phyloP scores from a whole-genome alignment of 1,140 invertebrate genomes.

The Pantala flavescens region DNA sequence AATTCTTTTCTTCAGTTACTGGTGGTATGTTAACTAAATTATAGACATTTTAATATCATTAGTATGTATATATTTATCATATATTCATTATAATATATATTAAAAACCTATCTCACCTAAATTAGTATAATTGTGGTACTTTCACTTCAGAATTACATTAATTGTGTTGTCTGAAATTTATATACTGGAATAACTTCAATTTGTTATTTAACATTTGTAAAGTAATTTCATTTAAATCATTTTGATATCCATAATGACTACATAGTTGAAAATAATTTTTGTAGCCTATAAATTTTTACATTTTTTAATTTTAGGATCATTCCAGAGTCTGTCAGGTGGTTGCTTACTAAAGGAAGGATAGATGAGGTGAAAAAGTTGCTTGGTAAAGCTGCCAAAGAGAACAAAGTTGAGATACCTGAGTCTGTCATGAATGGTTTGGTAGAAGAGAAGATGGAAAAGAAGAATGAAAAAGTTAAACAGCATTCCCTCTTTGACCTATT shows the following conservation, averaged over 20 bases:
- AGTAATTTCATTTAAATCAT: too few relatives aligned
- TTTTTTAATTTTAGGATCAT: slow-evolving; percentile 46
- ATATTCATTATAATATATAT: too few relatives aligned
- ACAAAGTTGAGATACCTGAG: slow-evolving; percentile 46
- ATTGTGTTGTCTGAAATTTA: too few relatives aligned
- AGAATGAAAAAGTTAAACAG: slow-evolving; percentile 25
- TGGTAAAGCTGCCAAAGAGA: slow-evolving; percentile 54
- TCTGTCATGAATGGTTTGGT: slow-evolving; percentile 45
- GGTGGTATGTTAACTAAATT: slow-evolving; percentile 59
- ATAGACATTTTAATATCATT: slow-evolving; percentile 24
- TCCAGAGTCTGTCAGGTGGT: slow-evolving; percentile 72
- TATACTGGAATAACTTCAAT: too few relatives aligned
- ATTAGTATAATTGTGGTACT: too few relatives aligned
- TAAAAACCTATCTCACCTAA: slow-evolving; percentile 24
- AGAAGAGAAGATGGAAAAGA: slow-evolving; percentile 14
- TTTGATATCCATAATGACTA: too few relatives aligned
- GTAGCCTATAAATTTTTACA: too few relatives aligned
- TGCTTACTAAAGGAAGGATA: slow-evolving; percentile 60
- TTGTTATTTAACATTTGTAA: too few relatives aligned
- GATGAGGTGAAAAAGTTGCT: slow-evolving; percentile 59
- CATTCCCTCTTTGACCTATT: slow-evolving; percentile 57
- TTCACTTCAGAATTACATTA: too few relatives aligned
- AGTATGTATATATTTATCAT: slow-evolving; percentile 23
- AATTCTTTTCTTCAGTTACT: slow-evolving; percentile 59
- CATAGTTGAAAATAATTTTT: too few relatives aligned